Evolutionary conservation across 2,888 invertebrate species (phyloP).

Genomic region (Cheiracanthium punctorium): DNA sequence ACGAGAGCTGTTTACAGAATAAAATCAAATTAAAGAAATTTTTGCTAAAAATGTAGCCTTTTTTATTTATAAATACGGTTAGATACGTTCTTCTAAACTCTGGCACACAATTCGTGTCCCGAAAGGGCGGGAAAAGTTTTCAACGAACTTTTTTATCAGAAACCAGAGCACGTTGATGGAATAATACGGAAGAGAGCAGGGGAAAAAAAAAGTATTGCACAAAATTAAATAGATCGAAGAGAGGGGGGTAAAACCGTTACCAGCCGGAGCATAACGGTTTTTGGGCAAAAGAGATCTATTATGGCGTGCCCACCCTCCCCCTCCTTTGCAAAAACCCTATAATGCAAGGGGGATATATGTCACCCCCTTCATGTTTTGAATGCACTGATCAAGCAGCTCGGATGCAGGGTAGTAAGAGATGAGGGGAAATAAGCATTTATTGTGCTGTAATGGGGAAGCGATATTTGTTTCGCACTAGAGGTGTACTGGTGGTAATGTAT

Average conservation of each 20-base stretch:
- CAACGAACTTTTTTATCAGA: slow-evolving; percentile 9
- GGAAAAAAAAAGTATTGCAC: background rate
- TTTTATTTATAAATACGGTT: too few species aligned
- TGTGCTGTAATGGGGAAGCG: background rate
- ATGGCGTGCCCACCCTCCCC: slow-evolving; percentile 24
- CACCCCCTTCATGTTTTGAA: slow-evolving; percentile 11
- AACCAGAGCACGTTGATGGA: slow-evolving; percentile 5
- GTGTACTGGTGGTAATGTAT: background rate
- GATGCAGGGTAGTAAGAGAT: background rate
- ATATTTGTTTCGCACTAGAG: background rate
- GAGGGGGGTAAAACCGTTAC: slow-evolving; percentile 52
- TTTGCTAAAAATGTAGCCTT: too few species aligned
- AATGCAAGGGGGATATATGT: background rate
- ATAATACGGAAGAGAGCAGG: slow-evolving; percentile 4
- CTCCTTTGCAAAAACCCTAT: background rate
- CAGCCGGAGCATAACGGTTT: slow-evolving; percentile 63
- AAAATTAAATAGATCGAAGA: slow-evolving; percentile 27
- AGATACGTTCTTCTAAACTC: too few species aligned
- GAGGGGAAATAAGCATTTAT: background rate
- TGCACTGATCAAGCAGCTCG: background rate
- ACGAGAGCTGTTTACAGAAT: too few species aligned
- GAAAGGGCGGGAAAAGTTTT: background rate
- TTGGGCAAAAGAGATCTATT: slow-evolving; percentile 56
- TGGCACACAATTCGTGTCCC: too few species aligned
- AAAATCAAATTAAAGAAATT: too few species aligned